Evolutionary conservation across 2,888 invertebrate species (phyloP).

Genomic region (Leptopilina drosophilae): DNA sequence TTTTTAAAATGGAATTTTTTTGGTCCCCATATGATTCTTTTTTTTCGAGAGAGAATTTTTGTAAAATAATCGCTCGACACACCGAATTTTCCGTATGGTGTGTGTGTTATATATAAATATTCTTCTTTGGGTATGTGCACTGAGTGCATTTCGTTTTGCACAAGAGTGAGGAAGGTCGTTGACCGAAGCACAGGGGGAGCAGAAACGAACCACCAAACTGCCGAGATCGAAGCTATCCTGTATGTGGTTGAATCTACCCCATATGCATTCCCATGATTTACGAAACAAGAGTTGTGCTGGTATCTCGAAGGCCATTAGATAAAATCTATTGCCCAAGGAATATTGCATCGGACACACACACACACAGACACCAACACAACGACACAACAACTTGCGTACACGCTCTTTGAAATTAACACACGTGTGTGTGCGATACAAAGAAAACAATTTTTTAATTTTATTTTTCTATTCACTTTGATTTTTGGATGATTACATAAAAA

Average conservation of each 20-base stretch:
- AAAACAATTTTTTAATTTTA: too few relatives aligned
- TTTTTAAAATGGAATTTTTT: too few relatives aligned
- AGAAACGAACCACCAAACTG: slow-evolving; percentile 38
- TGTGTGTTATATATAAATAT: neutral
- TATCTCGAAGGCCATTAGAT: slow-evolving; percentile 39
- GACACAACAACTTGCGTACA: too few relatives aligned
- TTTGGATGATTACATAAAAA: neutral
- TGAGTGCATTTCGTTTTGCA: slow-evolving; percentile 14
- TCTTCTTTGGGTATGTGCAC: neutral
- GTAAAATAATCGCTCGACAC: neutral
- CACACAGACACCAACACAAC: neutral
- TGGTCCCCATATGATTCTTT: too few relatives aligned
- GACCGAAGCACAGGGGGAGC: slow-evolving; percentile 36
- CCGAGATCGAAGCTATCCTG: slow-evolving; percentile 38
- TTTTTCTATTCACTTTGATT: too few relatives aligned
- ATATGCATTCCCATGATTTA: slow-evolving; percentile 40
- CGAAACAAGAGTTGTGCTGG: slow-evolving; percentile 37
- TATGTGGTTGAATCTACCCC: slow-evolving; percentile 32
- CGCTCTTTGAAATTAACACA: neutral
- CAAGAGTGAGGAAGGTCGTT: slow-evolving; percentile 37
- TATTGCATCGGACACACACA: slow-evolving; percentile 18
- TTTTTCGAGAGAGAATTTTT: too few relatives aligned
- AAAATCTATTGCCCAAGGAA: slow-evolving; percentile 34
- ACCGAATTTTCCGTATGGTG: neutral
- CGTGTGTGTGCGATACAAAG: neutral